phyloP scores from a whole-genome alignment of 1,140 invertebrate genomes.

The Drosophila pandora region DNA sequence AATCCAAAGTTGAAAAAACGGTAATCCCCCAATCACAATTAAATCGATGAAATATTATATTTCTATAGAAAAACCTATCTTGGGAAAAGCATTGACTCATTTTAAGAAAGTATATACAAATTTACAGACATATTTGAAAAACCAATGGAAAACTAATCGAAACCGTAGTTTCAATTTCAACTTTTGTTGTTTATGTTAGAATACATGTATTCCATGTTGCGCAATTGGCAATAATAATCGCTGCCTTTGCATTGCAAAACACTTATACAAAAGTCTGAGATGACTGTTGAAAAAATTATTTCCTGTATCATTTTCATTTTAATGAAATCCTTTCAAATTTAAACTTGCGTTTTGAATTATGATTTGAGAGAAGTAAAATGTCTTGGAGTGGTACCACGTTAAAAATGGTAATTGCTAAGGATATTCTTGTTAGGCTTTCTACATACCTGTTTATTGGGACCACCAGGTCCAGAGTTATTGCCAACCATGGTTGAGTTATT shows the following conservation, averaged over 20 bases:
- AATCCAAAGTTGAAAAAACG: background rate
- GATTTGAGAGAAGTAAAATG: constrained; percentile 12
- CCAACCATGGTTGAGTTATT: constrained; percentile 65
- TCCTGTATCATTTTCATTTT: background rate
- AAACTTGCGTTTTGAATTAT: background rate
- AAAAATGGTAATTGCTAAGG: background rate
- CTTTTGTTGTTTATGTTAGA: too few relatives aligned
- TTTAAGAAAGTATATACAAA: background rate
- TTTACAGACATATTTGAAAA: background rate
- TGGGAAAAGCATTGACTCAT: background rate
- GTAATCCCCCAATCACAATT: background rate
- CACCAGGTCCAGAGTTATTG: constrained; percentile 50
- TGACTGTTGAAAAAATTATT: background rate
- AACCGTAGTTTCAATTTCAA: background rate
- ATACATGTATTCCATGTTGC: background rate
- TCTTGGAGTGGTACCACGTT: constrained; percentile 3
- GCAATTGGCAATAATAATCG: background rate
- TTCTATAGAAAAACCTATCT: background rate
- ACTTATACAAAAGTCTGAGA: background rate
- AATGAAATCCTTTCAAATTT: background rate
- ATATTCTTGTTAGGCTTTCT: constrained; percentile 4
- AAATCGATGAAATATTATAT: background rate
- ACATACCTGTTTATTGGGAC: constrained; percentile 70
- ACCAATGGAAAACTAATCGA: background rate
- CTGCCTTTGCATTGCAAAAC: background rate